Evolutionary conservation across 2,113 vertebrate genomes (phyloP), one percentile per base, ranked within the genome.

Genomic region (Heteronetta atricapilla): DNA sequence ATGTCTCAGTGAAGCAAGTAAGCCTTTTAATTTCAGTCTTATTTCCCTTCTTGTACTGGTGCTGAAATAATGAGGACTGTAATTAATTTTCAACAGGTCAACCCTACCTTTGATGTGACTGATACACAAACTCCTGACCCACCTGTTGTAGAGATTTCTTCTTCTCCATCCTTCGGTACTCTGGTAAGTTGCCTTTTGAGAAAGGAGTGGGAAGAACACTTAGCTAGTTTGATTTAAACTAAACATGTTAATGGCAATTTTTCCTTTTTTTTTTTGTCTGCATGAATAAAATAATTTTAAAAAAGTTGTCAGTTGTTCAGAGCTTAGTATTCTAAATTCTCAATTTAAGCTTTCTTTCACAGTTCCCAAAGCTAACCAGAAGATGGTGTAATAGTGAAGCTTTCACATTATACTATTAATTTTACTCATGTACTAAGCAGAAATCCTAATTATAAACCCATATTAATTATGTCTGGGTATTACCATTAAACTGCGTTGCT

Each of bases 81-180:
- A 53, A 94, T 91, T 93, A 0, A 20, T 97, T 84, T 95, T 95
- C 53, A 70, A 90, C 97, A 99, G 99, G 98, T 99, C 85, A 97
- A 98, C 95, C 98, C 98, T 63, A 80, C 85, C 20, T 96, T 94
- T 74, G 97, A 97, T 58, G 97, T 99, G 62, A 91, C 97, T 21
- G 98, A 99, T 95, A 98, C 97, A 15, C 98, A 95, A 94, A 97
- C 98, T 48, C 62, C 96, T 29, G 97, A 98, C 34, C 99, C 99
- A 3, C 95, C 95, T 21, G 96, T 99, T 84, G 78, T 98, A 42
- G 98, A 99, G 68, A 46, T 99, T 66, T 94, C 91, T 92, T 95
- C 96, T 19, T 86, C 96, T 58, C 50, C 96, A 64, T 90, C 90
- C 94, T 85, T 95, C 36, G 75, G 16, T 90, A 55, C 72, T 83